Base-by-base conservation (phyloP, 2,888 invertebrate species). In the Autographa pulchrina region DNA sequence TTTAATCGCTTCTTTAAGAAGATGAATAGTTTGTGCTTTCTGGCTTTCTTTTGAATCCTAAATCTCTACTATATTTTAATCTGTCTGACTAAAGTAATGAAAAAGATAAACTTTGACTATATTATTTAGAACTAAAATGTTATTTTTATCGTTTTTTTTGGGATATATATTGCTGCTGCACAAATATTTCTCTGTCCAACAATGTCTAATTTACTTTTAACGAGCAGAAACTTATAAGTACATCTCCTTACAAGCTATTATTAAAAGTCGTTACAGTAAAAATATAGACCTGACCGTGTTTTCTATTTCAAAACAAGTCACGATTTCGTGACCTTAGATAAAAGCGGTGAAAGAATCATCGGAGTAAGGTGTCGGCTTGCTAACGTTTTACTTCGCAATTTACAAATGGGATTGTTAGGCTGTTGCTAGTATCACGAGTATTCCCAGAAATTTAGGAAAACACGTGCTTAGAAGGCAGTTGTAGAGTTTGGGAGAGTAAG, bases 241-340 rank as follows among this genome's bases (percentile, higher is more conserved):
- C 32, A 59, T 31, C 38, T 58, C 25, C 5, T 60, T 61, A 6
- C 38, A 65, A 59, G 35, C 58, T 4, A 61, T 35, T 75, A 72
- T 60, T 64, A 18, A 63, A 62, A 31, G 11, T 25, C 7, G 35
- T 56, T 48, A 14, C 38, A 48, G 63, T 62, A 62, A 73, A 61
- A 67, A 20, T 62, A 62, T 58, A 80, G 61, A 77, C 70, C 62
- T 48, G 72, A 64, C 70, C 70, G 35, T 68, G 82, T 82, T 87
- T 89, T 87, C 88, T 84, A 86, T 87, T 88, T 83, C 72, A 69
- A 70, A 56, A 68, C 65, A 62, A 89, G 89, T 92, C 92, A 92
- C 91, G 92, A 91, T 66, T 78, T 91, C 91, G 91, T 92, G 91
- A 91, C 82, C 85, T 73, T 65, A 75, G 81, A 83, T 87, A 85